Base-by-base conservation (phyloP, 1,140 invertebrate species). In the Leptopilina boulardi region DNA sequence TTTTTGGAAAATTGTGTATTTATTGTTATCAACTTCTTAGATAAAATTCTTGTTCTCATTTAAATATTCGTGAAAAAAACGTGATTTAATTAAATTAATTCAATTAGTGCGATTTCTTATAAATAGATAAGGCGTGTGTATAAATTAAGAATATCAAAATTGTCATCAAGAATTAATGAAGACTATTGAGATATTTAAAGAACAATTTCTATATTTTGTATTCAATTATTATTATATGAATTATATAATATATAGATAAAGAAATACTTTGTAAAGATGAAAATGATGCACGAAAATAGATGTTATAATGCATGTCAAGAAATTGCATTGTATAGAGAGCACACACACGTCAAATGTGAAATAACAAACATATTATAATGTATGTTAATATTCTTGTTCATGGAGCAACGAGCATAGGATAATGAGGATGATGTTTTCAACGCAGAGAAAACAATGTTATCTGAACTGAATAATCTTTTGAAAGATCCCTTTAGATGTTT, bases 401-500 rank as follows among this genome's bases (percentile, higher is more conserved):
- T 15, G 47, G 18, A 51, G 47, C 47, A 15, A 47, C 13, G n/a
- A 18, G n/a, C 47, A 51, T 18, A 51, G 47, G 47, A 2, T 51
- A 51, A 51, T 51, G 47, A 51, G 47, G 6, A 51, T 18, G 47
- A 51, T 51, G 47, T 51, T 51, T 51, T 51, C 47, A n/a, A 51
- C n/a, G 13, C 47, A n/a, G 47, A 3, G 47, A 51, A 51, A 51
- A 51, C 47, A 51, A 51, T 51, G 47, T 51, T 51, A 51, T 51
- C 47, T 51, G 47, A 51, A 51, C 18, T 51, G 47, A 18, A 51
- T 78, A 59, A 85, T 86, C 83, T 78, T 73, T 21, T 15, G 30
- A 38, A 73, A 77, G 59, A 23, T 51, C 73, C 71, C 71, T 23
- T 54, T 51, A 76, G 79, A 66, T 73, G 73, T 82, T 81, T 82